Evolutionary conservation across 2,888 invertebrate genomes (phyloP).

Genomic region (Nasonia oneida): DNA sequence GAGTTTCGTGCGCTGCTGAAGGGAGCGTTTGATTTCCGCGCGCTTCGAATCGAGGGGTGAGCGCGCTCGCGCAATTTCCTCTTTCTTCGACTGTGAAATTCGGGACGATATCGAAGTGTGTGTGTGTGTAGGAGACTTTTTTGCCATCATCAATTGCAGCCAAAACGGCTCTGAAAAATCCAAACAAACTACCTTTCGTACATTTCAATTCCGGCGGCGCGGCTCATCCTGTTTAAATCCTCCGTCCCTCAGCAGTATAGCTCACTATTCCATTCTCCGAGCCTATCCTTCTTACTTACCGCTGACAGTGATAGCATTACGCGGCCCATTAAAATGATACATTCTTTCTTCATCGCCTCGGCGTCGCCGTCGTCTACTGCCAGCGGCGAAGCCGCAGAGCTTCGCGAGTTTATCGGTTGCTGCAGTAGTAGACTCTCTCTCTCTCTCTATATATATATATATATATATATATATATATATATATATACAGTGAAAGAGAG

Average conservation of each 20-base stretch:
- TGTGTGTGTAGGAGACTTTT: neutral
- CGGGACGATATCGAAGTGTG: neutral
- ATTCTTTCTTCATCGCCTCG: constrained; percentile 1
- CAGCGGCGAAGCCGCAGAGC: neutral
- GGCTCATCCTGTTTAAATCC: neutral
- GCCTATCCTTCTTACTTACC: constrained; percentile 32
- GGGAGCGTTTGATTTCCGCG: constrained; percentile 37
- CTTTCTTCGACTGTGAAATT: constrained; percentile 4
- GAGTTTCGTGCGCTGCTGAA: neutral
- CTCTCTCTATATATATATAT: no score
- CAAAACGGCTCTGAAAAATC: neutral
- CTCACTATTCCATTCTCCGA: neutral
- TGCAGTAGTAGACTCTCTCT: neutral
- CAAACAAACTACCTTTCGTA: neutral
- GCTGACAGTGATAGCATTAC: constrained; percentile 25
- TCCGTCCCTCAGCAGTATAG: neutral
- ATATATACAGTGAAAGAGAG: no score
- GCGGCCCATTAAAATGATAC: constrained; percentile 42
- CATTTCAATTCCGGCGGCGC: neutral
- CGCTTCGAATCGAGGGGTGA: neutral
- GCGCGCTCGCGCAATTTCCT: neutral
- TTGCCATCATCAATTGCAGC: neutral
- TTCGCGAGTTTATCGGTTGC: constrained; percentile 16
- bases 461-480: no score
- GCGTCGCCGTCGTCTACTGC: neutral